Base-by-base conservation (phyloP, 2,797 vertebrate species). In the Fistularia tabacaria region DNA sequence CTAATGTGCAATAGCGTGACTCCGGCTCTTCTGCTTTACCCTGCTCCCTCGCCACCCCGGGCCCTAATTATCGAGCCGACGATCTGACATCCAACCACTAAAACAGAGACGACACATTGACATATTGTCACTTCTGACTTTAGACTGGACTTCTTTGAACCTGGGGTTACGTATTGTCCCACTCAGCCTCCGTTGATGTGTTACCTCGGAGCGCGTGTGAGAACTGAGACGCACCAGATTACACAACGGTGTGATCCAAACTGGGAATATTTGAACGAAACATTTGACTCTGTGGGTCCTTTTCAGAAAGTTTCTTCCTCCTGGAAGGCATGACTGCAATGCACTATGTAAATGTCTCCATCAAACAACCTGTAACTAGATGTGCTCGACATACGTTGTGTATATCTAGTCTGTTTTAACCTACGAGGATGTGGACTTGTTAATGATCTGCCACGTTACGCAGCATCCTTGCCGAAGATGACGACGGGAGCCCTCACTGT, bases 11-110 rank as follows among this genome's bases (percentile, higher is more conserved):
- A 84, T 79, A 74, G 83, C 64, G 51, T 71, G 74, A 75, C 76
- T 80, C 54, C n/a, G 15, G 69, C 57, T 64, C 67, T 60, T 50
- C 71, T 58, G 54, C 62, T 81, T 77, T 74, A 68, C 51, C 64
- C 74, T 58, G 63, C 58, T 69, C 70, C 66, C 61, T 64, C 42
- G 42, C 66, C 68, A 69, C 82, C 77, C 50, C 49, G 0, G 80
- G 81, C 76, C 52, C 69, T 83, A 86, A 87, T 88, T 85, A 85
- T 82, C 57, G 13, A 69, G 64, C 60, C 38, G 60, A 64, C 46
- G 57, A 78, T 73, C 71, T 84, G 78, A 86, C 74, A 76, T 78
- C 57, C 7, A 12, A 76, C 62, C 60, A 51, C 68, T 59, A 74
- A 81, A 84, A 81, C 64, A 64, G 65, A 81, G 66, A 60, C 5